Evolutionary conservation across 1,140 invertebrate species (phyloP), one percentile per base, ranked within the genome.

Genomic region (Vanessa tameamea): DNA sequence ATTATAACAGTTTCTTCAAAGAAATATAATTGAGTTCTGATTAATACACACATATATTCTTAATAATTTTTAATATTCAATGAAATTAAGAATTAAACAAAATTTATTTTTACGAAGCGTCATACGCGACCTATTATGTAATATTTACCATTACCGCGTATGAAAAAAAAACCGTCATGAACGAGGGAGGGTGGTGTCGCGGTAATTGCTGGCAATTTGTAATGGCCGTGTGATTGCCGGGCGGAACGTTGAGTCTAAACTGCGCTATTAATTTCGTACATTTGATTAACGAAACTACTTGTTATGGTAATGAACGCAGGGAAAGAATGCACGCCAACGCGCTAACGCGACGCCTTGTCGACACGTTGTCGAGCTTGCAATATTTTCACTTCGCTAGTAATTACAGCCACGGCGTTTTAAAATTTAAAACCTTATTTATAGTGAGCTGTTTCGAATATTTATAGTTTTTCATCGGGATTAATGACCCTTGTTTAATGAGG

Each of bases 211-310:
- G 80, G 89, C 88, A 92, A 92, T 92, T 91, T 92, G 88, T 91
- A 90, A 90, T 88, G 83, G 85, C 82, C 84, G 84, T 88, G 86
- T 87, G 90, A 91, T 91, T 91, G 89, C 84, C 86, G 83, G 81
- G 85, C 83, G 88, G 83, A 86, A 88, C 87, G 87, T 86, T 82
- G 87, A 84, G 84, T 89, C 88, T 92, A 91, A 92, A 90, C 90
- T 90, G 84, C 83, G 85, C 90, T 89, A 92, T 92, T 92, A 92
- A 92, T 92, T 90, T 90, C 86, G 88, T 91, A 90, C 89, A 91
- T 92, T 92, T 92, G 89, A 92, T 92, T 92, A 92, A 92, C 90
- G 90, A 87, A 92, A 92, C 89, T 91, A 90, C 89, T 91, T 91
- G 88, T 90, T 92, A 92, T 91, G 88, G 74, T 90, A 92, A 92